Percentiles rank a stretch among this genome's conserved stretches.
Conservation (phyloP, 2,888 invertebrate species). For the Oscheius myriophilus region DNA sequence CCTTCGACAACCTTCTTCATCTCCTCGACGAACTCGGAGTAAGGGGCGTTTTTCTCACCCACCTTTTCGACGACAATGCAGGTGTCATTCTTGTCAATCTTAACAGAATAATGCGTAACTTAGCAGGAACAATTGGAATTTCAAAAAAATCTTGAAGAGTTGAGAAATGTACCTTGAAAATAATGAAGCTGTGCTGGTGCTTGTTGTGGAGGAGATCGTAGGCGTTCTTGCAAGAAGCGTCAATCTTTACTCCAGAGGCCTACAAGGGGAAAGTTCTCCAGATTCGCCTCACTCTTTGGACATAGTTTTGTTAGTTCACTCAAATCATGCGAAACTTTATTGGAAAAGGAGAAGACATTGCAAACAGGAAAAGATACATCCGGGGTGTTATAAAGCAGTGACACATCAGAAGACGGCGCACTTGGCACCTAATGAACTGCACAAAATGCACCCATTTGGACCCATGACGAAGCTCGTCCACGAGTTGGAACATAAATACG, state of each 20-base stretch:
- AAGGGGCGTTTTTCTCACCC: slow-evolving; percentile 69
- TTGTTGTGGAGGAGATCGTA: slow-evolving; percentile 70
- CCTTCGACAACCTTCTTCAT: slow-evolving; percentile 61
- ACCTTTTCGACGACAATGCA: slow-evolving; percentile 70
- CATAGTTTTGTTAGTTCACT: slow-evolving; percentile 11
- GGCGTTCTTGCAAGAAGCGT: slow-evolving; percentile 68
- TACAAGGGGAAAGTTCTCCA: slow-evolving; percentile 20
- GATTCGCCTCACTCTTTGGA: not conserved
- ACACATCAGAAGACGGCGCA: slow-evolving; percentile 10
- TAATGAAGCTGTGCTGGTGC: slow-evolving; percentile 69
- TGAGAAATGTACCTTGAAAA: slow-evolving; percentile 56
- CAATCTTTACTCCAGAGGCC: slow-evolving; percentile 69
- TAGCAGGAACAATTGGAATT: too few species aligned
- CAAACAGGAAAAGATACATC: slow-evolving; percentile 15
- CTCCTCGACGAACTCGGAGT: slow-evolving; percentile 70
- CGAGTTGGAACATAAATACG: not conserved
- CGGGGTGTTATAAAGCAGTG: slow-evolving; percentile 7
- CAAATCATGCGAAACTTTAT: slow-evolving; percentile 21
- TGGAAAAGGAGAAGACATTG: slow-evolving; percentile 4
- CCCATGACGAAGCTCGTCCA: slow-evolving; percentile 23
- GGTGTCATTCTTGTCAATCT: slow-evolving; percentile 70
- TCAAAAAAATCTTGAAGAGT: too few species aligned
- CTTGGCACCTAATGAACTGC: slow-evolving; percentile 9
- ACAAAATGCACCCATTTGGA: slow-evolving; percentile 23
- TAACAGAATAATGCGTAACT: slow-evolving; percentile 21